phyloP scores from a whole-genome alignment of 2,888 invertebrate species.

The Neria commutata region DNA sequence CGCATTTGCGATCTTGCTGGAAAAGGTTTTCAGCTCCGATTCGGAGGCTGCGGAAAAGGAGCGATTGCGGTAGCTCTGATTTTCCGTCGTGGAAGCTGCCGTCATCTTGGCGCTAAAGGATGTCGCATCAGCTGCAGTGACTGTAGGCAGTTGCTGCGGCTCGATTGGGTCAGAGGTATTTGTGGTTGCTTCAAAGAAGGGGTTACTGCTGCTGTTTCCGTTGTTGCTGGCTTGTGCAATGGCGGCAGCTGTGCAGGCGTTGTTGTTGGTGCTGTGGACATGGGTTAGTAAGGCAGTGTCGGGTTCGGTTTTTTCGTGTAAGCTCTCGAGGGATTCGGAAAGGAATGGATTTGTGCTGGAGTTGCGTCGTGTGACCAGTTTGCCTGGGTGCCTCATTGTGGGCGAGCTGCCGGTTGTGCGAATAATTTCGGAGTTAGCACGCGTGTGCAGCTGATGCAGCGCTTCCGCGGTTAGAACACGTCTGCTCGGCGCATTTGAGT shows the following conservation, averaged over 20 bases:
- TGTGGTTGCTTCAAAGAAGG: slow-evolving; percentile 34
- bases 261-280: slow-evolving; percentile 2
- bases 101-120: slow-evolving; percentile 9
- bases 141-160: too few species aligned
- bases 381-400: too few species aligned
- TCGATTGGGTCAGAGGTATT: neutral
- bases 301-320: slow-evolving; percentile 20
- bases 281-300: slow-evolving; percentile 38
- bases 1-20: slow-evolving; percentile 34
- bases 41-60: slow-evolving; percentile 48
- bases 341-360: slow-evolving; percentile 58
- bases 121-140: neutral
- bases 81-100: neutral
- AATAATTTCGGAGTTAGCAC: too few species aligned
- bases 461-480: slow-evolving; percentile 28
- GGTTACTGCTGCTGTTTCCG: slow-evolving; percentile 36
- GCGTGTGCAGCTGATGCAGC: too few species aligned
- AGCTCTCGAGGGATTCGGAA: slow-evolving; percentile 43
- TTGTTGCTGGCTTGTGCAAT: neutral
- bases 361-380: slow-evolving; percentile 42
- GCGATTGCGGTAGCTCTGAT: slow-evolving; percentile 44
- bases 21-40: slow-evolving; percentile 43
- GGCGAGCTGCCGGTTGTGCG: neutral
- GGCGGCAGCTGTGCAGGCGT: neutral
- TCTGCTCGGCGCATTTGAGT: too few species aligned